phyloP scores from a whole-genome alignment of 2,888 invertebrate species.

The Polymixis flavicincta region DNA sequence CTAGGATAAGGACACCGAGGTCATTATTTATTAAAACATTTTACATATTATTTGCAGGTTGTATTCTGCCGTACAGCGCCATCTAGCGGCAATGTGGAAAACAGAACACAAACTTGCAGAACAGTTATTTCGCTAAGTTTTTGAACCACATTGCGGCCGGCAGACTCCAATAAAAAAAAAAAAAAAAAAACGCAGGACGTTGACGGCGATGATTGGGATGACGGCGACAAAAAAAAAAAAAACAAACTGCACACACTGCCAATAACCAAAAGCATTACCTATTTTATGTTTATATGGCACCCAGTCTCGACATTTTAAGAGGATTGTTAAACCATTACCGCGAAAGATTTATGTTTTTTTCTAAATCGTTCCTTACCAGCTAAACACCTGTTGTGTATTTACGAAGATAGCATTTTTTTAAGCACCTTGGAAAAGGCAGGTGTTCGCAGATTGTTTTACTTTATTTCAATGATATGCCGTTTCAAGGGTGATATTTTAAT shows the following conservation, averaged over 20 bases:
- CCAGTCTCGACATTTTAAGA: slow-evolving; percentile 11
- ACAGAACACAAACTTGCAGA: background rate
- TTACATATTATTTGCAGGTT: background rate
- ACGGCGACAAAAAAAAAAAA: too few species aligned
- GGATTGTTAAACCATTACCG: slow-evolving; percentile 20
- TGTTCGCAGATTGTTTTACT: slow-evolving; percentile 33
- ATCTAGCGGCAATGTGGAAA: slow-evolving; percentile 33
- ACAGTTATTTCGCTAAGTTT: background rate
- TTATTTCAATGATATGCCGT: background rate
- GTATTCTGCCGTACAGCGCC: slow-evolving; percentile 28
- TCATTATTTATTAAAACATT: slow-evolving; percentile 20
- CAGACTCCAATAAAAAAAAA: background rate
- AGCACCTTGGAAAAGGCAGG: slow-evolving; percentile 48
- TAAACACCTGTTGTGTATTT: slow-evolving; percentile 44
- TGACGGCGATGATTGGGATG: background rate
- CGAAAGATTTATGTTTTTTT: slow-evolving; percentile 33
- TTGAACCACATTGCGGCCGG: background rate
- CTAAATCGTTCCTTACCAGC: slow-evolving; percentile 18
- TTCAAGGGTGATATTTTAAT: slow-evolving; percentile 25
- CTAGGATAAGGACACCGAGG: slow-evolving; percentile 53
- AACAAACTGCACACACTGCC: background rate
- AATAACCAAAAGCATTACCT: slow-evolving; percentile 4
- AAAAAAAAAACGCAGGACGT: fast-evolving
- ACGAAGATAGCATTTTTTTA: slow-evolving; percentile 10
- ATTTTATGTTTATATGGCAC: background rate